A percentile compares a stretch with the other conserved stretches of the same genome.
phyloP scores from a whole-genome alignment of 2,888 invertebrate genomes.

The Pardosa pseudoannulata region DNA sequence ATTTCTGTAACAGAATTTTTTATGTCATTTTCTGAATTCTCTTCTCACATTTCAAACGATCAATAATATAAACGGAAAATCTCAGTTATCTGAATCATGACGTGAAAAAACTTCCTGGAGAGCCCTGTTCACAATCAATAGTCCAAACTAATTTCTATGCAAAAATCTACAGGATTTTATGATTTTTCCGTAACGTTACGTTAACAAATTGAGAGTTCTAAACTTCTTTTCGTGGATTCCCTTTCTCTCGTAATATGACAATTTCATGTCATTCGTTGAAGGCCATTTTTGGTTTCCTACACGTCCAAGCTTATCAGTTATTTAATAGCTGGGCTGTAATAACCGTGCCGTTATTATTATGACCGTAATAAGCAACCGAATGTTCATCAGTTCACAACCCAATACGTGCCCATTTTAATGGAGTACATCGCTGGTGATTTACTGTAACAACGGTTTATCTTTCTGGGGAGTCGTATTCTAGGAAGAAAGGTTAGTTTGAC shows the following conservation, averaged over 20 bases:
- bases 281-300: slow-evolving; percentile 39
- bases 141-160: background rate
- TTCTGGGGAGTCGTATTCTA: slow-evolving; percentile 33
- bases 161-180: background rate
- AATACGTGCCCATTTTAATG: slow-evolving; percentile 68
- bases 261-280: slow-evolving; percentile 35
- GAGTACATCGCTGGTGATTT: slow-evolving; percentile 54
- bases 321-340: slow-evolving; percentile 67
- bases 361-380: slow-evolving; percentile 65
- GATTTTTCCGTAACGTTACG: background rate
- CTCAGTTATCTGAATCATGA: background rate
- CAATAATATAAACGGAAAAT: background rate
- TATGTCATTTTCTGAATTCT: background rate
- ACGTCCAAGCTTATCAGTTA: slow-evolving; percentile 64
- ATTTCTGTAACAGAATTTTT: background rate
- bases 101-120: background rate
- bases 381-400: slow-evolving; percentile 64
- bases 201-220: slow-evolving; percentile 41
- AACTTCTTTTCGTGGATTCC: slow-evolving; percentile 17
- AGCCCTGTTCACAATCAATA: background rate
- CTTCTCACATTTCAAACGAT: background rate
- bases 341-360: slow-evolving; percentile 70
- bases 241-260: slow-evolving; percentile 39
- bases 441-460: slow-evolving; percentile 62
- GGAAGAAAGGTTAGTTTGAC: slow-evolving; percentile 41